Conservation (phyloP, 2,888 invertebrate genomes). For the Drosophila kuntzei region DNA sequence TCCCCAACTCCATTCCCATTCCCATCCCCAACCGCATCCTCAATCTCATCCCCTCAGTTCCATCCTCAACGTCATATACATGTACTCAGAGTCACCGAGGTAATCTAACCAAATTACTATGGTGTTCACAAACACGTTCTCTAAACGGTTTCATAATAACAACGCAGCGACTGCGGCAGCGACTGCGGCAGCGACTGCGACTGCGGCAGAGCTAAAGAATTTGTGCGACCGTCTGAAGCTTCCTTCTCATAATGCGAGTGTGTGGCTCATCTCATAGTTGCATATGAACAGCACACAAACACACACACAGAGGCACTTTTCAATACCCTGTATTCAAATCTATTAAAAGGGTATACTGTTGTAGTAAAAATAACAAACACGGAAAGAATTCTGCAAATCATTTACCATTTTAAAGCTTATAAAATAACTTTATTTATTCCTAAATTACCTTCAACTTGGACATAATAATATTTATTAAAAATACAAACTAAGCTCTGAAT, state of each 20-base stretch:
- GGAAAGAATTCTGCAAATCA: too few species aligned
- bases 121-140: conserved; percentile 82
- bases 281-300: conserved; percentile 19
- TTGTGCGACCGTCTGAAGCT: conserved; percentile 50
- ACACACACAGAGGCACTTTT: neutral
- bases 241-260: conserved; percentile 66
- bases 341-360: neutral
- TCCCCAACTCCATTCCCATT: neutral
- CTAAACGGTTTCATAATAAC: conserved; percentile 83
- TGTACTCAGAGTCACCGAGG: conserved; percentile 55
- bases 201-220: conserved; percentile 60
- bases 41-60: conserved; percentile 1
- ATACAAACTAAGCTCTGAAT: too few species aligned
- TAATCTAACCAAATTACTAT: conserved; percentile 81
- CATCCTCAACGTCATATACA: conserved; percentile 40
- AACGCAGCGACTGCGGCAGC: conserved; percentile 46
- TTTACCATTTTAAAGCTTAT: too few species aligned
- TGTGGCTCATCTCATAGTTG: conserved; percentile 49
- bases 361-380: neutral
- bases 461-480: too few species aligned
- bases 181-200: conserved; percentile 8
- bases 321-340: conserved; percentile 3
- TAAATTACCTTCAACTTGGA: too few species aligned
- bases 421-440: too few species aligned
- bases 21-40: neutral